These are phyloP conservation scores for Agrilus biguttatus DNA, from an alignment of 2,888 invertebrate genomes.

Conservation along the genomic window DNA sequence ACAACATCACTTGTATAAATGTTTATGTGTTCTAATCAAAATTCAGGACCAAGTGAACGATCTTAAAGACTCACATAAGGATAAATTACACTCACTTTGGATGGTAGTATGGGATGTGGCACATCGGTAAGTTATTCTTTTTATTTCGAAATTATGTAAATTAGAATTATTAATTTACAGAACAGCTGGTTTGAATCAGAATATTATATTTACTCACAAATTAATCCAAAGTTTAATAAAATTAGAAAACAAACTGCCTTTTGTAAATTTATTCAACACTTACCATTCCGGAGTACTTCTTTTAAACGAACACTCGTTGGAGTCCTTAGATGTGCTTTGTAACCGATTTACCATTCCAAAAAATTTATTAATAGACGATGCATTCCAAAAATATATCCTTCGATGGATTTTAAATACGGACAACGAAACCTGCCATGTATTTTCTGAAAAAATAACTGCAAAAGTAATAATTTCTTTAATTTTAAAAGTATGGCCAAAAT, in stretches of 20 bases:
- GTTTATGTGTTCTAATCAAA: constrained; percentile 21
- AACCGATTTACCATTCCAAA: constrained; percentile 21
- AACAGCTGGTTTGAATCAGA: constrained; percentile 32
- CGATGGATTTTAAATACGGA: constrained; percentile 18
- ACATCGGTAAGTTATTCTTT: constrained; percentile 23
- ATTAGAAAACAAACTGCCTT: constrained; percentile 16
- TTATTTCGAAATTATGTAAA: background rate
- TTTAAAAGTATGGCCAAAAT: constrained; percentile 20
- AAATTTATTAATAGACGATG: constrained; percentile 4
- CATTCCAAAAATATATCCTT: background rate
- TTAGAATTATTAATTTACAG: constrained; percentile 19
- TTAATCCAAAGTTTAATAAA: constrained; percentile 29
- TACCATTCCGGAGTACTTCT: constrained; percentile 28
- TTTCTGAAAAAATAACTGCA: constrained; percentile 13
- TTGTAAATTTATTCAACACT: constrained; percentile 8
- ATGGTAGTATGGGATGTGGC: constrained; percentile 27
- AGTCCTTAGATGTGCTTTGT: constrained; percentile 26
- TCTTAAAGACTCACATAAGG: constrained; percentile 9
- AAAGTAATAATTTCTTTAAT: constrained; percentile 18
- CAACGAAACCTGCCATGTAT: constrained; percentile 10
- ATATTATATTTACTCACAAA: constrained; percentile 28
- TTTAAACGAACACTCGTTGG: constrained; percentile 25
- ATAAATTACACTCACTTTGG: constrained; percentile 21
- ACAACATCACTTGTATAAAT: constrained; percentile 25
- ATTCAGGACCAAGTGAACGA: constrained; percentile 15